Base-by-base conservation (phyloP, 2,113 vertebrate genomes). In the Vulpes lagopus region DNA sequence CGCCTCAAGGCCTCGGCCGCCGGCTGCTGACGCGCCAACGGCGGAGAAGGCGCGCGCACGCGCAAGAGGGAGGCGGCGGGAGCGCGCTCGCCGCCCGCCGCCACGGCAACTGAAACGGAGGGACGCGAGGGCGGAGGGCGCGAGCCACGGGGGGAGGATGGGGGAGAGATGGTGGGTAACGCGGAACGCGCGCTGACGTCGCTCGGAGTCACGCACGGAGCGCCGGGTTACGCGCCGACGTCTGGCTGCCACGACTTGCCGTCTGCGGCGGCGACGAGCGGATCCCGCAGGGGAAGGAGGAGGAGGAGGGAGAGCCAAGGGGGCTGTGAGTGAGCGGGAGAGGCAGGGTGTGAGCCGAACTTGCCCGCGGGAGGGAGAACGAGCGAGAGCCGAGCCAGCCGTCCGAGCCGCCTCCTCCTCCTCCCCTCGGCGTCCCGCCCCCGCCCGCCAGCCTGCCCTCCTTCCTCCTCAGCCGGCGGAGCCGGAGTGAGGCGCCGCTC, bases 231-330 rank as follows among this genome's bases (percentile, higher is more conserved):
- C 98, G 98, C 96, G 98, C 96, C 96, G 96, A 97, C 98, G 97
- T 98, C 98, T 97, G 98, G 98, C 97, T 98, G 98, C 98, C 98
- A 98, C 98, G 98, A 98, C 98, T 98, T 96, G 98, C 98, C 96
- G 97, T 97, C 94, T 81, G 96, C 95, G 76, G 96, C 90, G 84
- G 97, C 94, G 84, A 94, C 73, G 81, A 97, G 97, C 92, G 95
- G 97, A 96, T 97, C 97, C 98, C 97, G 97, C 96, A 90, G 96
- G 98, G 98, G 95, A 90, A 98, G 96, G 96, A 97, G 97, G 97
- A 97, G 98, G 97, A 97, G 96, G 97, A 94, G 97, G 95, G 97
- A 85, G 96, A 97, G 74, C 91, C 81, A 15, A 93, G 94, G 94
- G 97, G 97, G 98, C 98, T 95, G 97, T 93, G 96, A 98, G 97